Base-by-base conservation (phyloP, 2,888 invertebrate genomes). In the Ligdia adustata region DNA sequence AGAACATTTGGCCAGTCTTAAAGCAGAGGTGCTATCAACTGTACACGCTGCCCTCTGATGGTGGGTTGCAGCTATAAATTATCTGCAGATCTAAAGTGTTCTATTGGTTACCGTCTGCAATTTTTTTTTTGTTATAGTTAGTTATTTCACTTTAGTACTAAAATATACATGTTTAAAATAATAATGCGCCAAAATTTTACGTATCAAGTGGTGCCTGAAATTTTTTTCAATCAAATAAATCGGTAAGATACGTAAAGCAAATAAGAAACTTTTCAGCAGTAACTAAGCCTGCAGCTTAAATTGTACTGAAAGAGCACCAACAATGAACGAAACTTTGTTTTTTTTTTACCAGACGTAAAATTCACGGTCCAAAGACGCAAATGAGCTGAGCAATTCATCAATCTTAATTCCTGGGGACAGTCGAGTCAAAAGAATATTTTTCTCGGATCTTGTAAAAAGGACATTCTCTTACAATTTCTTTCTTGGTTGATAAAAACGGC, bases 391-490 rank as follows among this genome's bases (percentile, higher is more conserved):
- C 57, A 67, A 78, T 69, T 66, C 67, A 75, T 81, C 80, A 81
- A 79, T 80, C 80, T 78, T 76, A 74, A 82, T 81, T 81, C 72
- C 43, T 61, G 37, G 56, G 63, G 79, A 79, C 79, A 74, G 68
- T 60, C 59, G 63, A 72, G 69, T 77, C 73, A 76, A 79, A 81
- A 79, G 72, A 78, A 68, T 70, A 72, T 79, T 79, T 77, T 75
- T 62, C 54, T 61, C 61, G 57, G 60, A 57, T 63, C 55, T 66
- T 60, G 63, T 55, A 55, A 58, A 39, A 56, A 57, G 43, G 69
- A 68, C 68, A 52, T 75, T 73, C 66, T 62, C 64, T 72, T 75
- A 75, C 75, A 73, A 57, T 51, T 58, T 50, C 47, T 53, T 47
- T 47, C 37, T 37, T 53, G 39, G 29, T 41, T 41, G 46, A 55